Base-by-base conservation (phyloP, 2,888 invertebrate genomes). In the Meganola albula region DNA sequence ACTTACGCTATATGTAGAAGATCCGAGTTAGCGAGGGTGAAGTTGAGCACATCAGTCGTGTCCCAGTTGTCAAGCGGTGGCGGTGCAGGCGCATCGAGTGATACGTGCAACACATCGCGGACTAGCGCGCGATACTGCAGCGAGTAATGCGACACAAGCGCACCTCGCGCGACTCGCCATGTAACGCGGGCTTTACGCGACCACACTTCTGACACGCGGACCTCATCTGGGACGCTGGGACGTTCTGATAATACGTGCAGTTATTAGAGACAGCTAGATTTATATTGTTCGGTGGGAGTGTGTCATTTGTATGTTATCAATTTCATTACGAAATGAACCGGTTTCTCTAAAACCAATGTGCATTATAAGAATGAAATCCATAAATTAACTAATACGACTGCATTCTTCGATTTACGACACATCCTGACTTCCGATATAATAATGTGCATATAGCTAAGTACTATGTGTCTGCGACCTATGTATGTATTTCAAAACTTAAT, bases 1-100 rank as follows among this genome's bases (percentile, higher is more conserved):
- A 82, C 83, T 80, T 60, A 85, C 84, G 77, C 76, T 35, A 80
- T 69, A 53, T 83, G 83, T 12, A 83, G 70, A 48, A 85, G 63
- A 63, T 85, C 84, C 18, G 83, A 70, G 53, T 77, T 79, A 35
- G 80, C 66, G 49, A 85, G 52, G 20, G 84, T 83, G 21, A 84
- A 40, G 54, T 85, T 85, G 40, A 80, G 68, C 12, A 84, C 74
- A 38, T 83, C 83, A 4, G 71, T 60, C 1, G 75, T 55, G 49
- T 80, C 78, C 85, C 84, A 85, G 31, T 71, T 66, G 48, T 79
- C 80, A 11, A 79, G 68, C 37, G 74, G 57, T 44, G 74, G 65
- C 42, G 78, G 74, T 1, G 82, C 62, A 40, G 79, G 76, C 2
- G 74, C 69, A 49, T 80, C 80, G 2, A 79, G 64, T 23, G 76